Percentiles rank a stretch among this genome's conserved stretches.
phyloP scores from a whole-genome alignment of 2,113 vertebrate genomes.

The Tympanuchus pallidicinctus region DNA sequence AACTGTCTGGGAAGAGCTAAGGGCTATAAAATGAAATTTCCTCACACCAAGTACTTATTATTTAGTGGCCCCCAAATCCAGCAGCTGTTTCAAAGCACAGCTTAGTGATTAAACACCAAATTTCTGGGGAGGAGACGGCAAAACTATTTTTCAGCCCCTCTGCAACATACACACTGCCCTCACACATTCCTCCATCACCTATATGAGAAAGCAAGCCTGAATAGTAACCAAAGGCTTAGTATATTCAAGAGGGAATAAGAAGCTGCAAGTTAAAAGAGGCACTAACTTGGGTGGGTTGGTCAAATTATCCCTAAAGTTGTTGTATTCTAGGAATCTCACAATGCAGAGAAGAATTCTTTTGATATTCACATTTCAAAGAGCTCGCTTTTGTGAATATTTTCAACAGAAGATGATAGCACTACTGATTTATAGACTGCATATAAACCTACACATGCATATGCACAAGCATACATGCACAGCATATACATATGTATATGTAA shows the following conservation, averaged over 20 bases:
- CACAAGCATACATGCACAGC: constrained; percentile 37
- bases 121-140: fast-evolving
- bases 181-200: not conserved
- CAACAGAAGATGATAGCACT: constrained; percentile 24
- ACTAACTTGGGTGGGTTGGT: constrained; percentile 12
- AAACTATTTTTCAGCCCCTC: not conserved
- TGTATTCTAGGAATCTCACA: constrained; percentile 23
- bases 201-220: not conserved
- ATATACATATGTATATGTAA: constrained; percentile 60
- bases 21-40: not conserved
- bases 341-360: constrained; percentile 41
- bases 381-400: constrained; percentile 47
- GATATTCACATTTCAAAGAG: constrained; percentile 58
- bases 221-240: not conserved
- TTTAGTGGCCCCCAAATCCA: not conserved
- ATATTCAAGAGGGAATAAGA: constrained; percentile 26
- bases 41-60: not conserved
- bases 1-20: not conserved
- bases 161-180: not conserved
- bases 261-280: constrained; percentile 1
- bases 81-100: not conserved
- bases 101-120: not conserved
- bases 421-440: constrained; percentile 18
- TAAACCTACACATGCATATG: constrained; percentile 46
- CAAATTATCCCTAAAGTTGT: constrained; percentile 25